Conservation (phyloP, 2,888 invertebrate species). For the Erpobdella octoculata region DNA sequence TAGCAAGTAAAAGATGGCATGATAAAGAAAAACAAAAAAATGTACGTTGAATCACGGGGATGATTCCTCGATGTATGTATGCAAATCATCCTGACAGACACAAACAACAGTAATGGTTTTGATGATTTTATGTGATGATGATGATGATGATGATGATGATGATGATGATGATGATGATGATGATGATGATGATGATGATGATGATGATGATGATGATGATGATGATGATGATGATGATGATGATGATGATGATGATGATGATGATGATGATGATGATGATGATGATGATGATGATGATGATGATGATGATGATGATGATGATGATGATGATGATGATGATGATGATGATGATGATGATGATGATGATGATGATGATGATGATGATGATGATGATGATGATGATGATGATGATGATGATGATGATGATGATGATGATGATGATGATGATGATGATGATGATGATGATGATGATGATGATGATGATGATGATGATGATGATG, state of each 20-base stretch:
- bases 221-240: constrained; percentile 13
- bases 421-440: constrained; percentile 3
- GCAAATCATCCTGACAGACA: too few relatives aligned
- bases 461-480: constrained; percentile 7
- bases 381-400: constrained; percentile 6
- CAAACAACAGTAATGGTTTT: too few relatives aligned
- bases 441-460: constrained; percentile 5
- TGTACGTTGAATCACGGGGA: too few relatives aligned
- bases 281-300: neutral
- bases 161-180: constrained; percentile 25
- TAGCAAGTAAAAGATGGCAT: too few relatives aligned
- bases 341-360: neutral
- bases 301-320: neutral
- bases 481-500: constrained; percentile 1
- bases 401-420: neutral
- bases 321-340: neutral
- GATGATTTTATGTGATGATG: too few relatives aligned
- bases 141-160: constrained; percentile 18
- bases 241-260: constrained; percentile 3
- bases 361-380: neutral
- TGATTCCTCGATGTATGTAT: too few relatives aligned
- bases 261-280: constrained; percentile 2
- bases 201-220: constrained; percentile 1
- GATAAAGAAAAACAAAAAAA: too few relatives aligned
- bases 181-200: constrained; percentile 26